Base-by-base conservation (phyloP, 2,888 invertebrate genomes). In the Podabrus alpinus region DNA sequence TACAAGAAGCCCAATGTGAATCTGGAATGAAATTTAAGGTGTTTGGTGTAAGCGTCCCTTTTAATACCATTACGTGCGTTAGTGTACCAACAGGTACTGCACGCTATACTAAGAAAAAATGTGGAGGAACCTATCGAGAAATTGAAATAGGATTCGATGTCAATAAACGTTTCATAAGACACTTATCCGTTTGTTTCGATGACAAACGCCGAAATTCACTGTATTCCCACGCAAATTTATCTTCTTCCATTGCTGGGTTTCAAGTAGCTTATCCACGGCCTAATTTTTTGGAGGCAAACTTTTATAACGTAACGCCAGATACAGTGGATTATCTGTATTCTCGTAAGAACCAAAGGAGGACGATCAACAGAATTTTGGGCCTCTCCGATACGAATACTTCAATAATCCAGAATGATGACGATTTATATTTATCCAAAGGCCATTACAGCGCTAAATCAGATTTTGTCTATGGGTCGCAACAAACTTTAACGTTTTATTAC, bases 391-490 rank as follows among this genome's bases (percentile, higher is more conserved):
- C 66, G 10, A 80, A 81, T 19, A 81, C 81, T 1, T 87, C 87
- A 78, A 91, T 91, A 79, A 85, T 92, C 2, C 88, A 89, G 3
- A 82, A 72, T 59, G 82, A 79, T 0, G 87, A 86, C 1, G 79
- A 81, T 71, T 84, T 81, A 74, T 89, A 81, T 81, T 82, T 92
- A 69, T 85, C 92, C 0, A 89, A 91, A 67, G 92, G 92, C 3
- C 93, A 93, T 80, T 85, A 92, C 61, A 86, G 89, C 0, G 91
- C 92, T 1, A 92, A 91, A 82, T 89, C 89, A 10, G 92, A 93
- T 84, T 91, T 89, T 79, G 86, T 92, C n/a, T 91, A 89, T 79
- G 91, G 90, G 0, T 86, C 89, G 9, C 90, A 90, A 59, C 92
- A 92, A 80, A 86, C 88, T 0, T 84, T 91, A 0, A 90, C 91